Evolutionary conservation across 2,888 invertebrate genomes (phyloP).

Genomic region (Drosophila recens): DNA sequence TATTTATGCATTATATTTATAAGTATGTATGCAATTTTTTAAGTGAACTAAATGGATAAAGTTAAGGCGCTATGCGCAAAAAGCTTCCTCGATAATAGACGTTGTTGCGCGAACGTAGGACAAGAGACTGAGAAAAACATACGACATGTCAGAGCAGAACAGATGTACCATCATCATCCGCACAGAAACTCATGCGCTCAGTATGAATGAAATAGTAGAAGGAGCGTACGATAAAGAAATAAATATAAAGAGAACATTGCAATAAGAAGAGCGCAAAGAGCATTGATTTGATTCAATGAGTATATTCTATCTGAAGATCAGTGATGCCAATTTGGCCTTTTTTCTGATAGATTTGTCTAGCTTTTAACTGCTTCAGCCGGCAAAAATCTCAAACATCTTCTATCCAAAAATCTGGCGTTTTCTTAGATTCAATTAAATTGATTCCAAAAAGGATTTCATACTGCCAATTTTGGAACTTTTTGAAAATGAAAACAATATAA

Average conservation of each 20-base stretch:
- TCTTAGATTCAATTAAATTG: no score
- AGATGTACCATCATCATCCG: constrained; percentile 44
- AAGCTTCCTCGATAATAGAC: constrained; percentile 36
- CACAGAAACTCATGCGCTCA: constrained; percentile 34
- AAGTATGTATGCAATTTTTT: constrained; percentile 12
- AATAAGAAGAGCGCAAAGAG: constrained; percentile 28
- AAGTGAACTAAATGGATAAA: constrained; percentile 30
- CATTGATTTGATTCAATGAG: background rate
- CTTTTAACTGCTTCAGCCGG: no score
- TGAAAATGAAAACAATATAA: no score
- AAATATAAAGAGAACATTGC: constrained; percentile 20
- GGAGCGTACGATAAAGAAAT: constrained; percentile 47
- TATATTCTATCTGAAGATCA: background rate
- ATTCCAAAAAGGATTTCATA: no score
- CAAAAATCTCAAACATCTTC: no score
- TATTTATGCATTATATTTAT: constrained; percentile 43
- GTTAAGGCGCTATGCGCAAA: constrained; percentile 58
- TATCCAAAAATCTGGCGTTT: no score
- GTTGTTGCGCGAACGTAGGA: constrained; percentile 74
- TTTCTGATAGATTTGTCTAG: no score
- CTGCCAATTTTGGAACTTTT: no score
- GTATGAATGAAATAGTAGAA: constrained; percentile 67
- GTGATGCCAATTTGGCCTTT: background rate
- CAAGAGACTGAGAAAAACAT: constrained; percentile 71
- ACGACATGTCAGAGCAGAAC: constrained; percentile 39